phyloP scores from a whole-genome alignment of 2,888 invertebrate species.

The Lymantria dispar region DNA sequence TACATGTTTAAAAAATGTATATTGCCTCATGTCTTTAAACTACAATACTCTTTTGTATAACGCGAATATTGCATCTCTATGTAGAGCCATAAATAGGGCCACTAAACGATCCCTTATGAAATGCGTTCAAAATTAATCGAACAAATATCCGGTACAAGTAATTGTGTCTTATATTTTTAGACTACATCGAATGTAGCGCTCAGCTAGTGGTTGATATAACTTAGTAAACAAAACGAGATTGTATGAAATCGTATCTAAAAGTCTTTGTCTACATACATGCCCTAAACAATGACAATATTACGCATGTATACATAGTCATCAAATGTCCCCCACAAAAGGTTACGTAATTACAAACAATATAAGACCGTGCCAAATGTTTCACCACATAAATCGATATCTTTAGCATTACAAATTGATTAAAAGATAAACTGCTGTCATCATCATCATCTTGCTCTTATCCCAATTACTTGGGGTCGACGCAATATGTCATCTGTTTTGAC shows the following conservation, averaged over 20 bases:
- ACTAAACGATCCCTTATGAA: slow-evolving; percentile 2
- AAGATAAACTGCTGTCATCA: no score
- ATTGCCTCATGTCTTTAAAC: no score
- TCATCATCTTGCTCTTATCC: no score
- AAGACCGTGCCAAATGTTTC: slow-evolving; percentile 13
- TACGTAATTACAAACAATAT: slow-evolving; percentile 5
- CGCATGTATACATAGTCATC: slow-evolving; percentile 4
- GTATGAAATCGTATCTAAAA: slow-evolving; percentile 39
- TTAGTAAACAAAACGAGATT: slow-evolving; percentile 36
- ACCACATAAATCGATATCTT: slow-evolving; percentile 27
- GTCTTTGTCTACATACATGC: slow-evolving; percentile 16
- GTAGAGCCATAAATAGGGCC: neutral
- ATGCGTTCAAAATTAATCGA: slow-evolving; percentile 27
- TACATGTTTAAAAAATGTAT: no score
- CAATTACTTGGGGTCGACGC: no score
- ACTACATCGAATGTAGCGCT: slow-evolving; percentile 18
- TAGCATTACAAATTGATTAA: neutral
- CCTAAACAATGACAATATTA: slow-evolving; percentile 22
- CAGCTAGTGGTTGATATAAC: slow-evolving; percentile 36
- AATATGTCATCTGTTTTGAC: no score
- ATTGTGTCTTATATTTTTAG: slow-evolving; percentile 17
- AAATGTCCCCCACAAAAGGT: slow-evolving; percentile 18
- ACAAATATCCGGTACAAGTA: slow-evolving; percentile 15
- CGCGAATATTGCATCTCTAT: no score
- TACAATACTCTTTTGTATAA: no score